A percentile compares a stretch with the other conserved stretches of the same genome.
These are phyloP conservation scores for Nautilus pompilius DNA, from an alignment of 1,140 invertebrate species.

Conservation along the genomic window DNA sequence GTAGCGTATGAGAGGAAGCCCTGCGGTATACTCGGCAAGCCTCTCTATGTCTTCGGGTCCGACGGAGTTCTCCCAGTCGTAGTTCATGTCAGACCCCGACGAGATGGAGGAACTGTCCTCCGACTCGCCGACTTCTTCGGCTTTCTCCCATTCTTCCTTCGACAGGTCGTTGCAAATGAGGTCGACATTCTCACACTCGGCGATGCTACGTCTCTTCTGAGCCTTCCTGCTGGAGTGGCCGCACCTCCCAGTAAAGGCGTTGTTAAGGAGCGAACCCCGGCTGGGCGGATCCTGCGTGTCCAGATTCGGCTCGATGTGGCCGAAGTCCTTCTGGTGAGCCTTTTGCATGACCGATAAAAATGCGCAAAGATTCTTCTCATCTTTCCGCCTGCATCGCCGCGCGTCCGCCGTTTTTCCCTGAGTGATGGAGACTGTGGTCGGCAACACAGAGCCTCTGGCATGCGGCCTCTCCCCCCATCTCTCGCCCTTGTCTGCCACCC, in stretches of 20 bases:
- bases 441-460: background rate
- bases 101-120: constrained; percentile 41
- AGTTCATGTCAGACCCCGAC: constrained; percentile 42
- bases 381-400: constrained; percentile 16
- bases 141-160: constrained; percentile 25
- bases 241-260: no score
- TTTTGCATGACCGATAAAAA: constrained; percentile 50
- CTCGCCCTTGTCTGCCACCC: constrained; percentile 23
- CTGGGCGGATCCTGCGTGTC: no score
- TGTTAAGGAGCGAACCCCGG: no score
- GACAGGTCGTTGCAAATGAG: constrained; percentile 52
- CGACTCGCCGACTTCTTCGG: constrained; percentile 27
- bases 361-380: constrained; percentile 47
- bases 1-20: constrained; percentile 44
- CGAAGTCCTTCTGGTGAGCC: constrained; percentile 38
- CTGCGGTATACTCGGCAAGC: constrained; percentile 44
- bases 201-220: constrained; percentile 35
- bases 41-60: constrained; percentile 37
- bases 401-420: background rate
- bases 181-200: constrained; percentile 47
- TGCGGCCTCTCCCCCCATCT: constrained; percentile 4
- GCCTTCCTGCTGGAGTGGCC: no score
- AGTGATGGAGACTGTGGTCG: background rate
- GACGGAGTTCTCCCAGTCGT: constrained; percentile 30
- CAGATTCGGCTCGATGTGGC: constrained; percentile 27